These are phyloP conservation scores for Nymphalis polychloros DNA, from an alignment of 2,888 invertebrate genomes.

Conservation along the genomic window DNA sequence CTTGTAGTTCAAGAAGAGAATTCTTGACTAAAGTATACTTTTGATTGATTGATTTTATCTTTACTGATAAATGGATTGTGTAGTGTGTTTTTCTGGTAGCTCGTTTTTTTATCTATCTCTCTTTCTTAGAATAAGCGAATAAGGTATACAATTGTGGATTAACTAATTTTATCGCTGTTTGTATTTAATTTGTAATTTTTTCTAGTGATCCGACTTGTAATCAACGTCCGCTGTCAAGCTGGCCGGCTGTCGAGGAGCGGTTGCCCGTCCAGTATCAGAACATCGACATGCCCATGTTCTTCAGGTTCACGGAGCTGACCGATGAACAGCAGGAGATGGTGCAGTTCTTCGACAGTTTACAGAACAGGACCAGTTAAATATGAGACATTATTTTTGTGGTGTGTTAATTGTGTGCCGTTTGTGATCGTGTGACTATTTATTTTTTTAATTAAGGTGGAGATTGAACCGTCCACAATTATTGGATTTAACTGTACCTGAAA, in stretches of 20 bases:
- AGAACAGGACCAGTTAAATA: slow-evolving; percentile 38
- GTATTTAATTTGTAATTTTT: slow-evolving; percentile 27
- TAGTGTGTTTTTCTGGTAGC: no score
- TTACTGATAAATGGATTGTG: no score
- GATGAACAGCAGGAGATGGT: slow-evolving; percentile 47
- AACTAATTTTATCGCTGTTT: no score
- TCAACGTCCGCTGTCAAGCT: slow-evolving; percentile 40
- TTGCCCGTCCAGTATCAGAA: slow-evolving; percentile 48
- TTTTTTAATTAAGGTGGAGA: slow-evolving; percentile 3
- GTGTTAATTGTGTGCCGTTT: slow-evolving; percentile 17
- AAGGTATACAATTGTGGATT: no score
- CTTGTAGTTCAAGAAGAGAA: no score
- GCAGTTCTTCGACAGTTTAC: slow-evolving; percentile 54
- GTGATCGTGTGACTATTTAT: slow-evolving; percentile 23
- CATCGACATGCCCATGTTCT: slow-evolving; percentile 46
- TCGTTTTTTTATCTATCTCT: no score
- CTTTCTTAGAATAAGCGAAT: no score
- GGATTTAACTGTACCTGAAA: slow-evolving; percentile 6
- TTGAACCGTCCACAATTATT: slow-evolving; percentile 17
- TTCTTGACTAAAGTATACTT: no score
- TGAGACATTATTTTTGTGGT: slow-evolving; percentile 7
- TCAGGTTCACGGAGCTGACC: slow-evolving; percentile 42
- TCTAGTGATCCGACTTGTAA: slow-evolving; percentile 57
- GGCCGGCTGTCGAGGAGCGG: slow-evolving; percentile 49
- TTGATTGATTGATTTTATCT: no score